These are phyloP conservation scores for Watsonalla cultraria DNA, from an alignment of 2,888 invertebrate species.

Conservation along the genomic window DNA sequence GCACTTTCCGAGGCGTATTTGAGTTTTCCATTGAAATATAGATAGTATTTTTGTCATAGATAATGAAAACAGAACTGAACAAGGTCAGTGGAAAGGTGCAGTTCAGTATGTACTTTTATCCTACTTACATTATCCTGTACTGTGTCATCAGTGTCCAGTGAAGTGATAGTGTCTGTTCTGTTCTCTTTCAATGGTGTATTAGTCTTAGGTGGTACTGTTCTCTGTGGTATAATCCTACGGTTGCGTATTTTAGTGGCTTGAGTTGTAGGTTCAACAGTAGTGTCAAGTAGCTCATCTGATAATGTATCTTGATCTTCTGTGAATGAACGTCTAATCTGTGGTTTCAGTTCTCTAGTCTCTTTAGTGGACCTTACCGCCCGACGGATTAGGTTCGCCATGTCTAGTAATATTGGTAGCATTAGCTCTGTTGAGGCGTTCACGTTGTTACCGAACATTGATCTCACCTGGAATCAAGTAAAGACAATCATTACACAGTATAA, in stretches of 20 bases:
- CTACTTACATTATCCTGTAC: constrained; percentile 39
- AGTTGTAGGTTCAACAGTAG: constrained; percentile 34
- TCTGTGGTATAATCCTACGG: constrained; percentile 43
- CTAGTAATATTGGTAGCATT: constrained; percentile 81
- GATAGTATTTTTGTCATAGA: no score
- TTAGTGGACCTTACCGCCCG: constrained; percentile 66
- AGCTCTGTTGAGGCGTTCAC: constrained; percentile 75
- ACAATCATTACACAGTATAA: not conserved
- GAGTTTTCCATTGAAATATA: no score
- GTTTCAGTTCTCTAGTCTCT: constrained; percentile 49
- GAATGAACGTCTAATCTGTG: constrained; percentile 60
- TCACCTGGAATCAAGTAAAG: constrained; percentile 64
- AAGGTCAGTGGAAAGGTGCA: no score
- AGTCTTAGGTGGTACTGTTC: constrained; percentile 25
- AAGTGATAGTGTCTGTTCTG: constrained; percentile 24
- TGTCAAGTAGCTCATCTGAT: constrained; percentile 53
- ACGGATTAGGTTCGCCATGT: constrained; percentile 81
- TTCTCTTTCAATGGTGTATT: constrained; percentile 21
- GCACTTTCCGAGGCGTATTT: no score
- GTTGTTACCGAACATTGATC: constrained; percentile 78
- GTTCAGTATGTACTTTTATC: no score
- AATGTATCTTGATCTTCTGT: constrained; percentile 43
- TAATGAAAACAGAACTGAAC: no score
- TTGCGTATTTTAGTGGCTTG: constrained; percentile 27
- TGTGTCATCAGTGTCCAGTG: constrained; percentile 11